Percentiles rank a stretch among this genome's conserved stretches.
These are phyloP conservation scores for Macquaria australasica DNA, from an alignment of 2,113 vertebrate species.

Conservation along the genomic window DNA sequence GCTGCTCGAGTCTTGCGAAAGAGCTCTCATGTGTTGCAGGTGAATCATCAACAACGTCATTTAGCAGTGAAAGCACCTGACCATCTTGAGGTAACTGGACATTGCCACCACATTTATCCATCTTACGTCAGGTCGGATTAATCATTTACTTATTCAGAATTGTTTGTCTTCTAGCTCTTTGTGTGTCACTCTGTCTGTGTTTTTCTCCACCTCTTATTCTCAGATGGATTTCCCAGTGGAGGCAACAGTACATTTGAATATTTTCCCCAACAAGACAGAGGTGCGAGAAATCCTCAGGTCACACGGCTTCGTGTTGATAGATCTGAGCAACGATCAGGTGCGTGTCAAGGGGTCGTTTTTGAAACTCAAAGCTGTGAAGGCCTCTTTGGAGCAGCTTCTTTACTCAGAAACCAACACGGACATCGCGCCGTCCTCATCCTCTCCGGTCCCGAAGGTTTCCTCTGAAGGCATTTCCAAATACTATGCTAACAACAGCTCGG, in stretches of 20 bases:
- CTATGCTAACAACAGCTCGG: background rate
- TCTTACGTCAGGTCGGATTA: background rate
- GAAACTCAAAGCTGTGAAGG: conserved; percentile 56
- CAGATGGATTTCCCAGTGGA: conserved; percentile 79
- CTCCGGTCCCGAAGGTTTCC: background rate
- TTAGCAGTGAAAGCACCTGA: conserved; percentile 45
- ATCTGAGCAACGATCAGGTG: background rate
- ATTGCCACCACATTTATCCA: too few species aligned
- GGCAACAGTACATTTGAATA: conserved; percentile 52
- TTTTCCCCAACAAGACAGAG: conserved; percentile 22
- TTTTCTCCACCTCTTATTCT: background rate
- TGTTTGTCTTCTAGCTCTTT: background rate
- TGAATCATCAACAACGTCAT: conserved; percentile 39
- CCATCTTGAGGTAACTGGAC: conserved; percentile 45
- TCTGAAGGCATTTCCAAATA: conserved; percentile 33
- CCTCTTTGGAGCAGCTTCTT: conserved; percentile 51
- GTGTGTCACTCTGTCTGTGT: background rate
- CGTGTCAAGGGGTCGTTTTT: conserved; percentile 73
- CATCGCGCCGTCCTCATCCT: background rate
- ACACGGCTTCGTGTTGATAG: conserved; percentile 40
- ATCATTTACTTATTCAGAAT: background rate
- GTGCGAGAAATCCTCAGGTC: conserved; percentile 40
- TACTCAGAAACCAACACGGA: background rate
- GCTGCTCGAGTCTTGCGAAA: conserved; percentile 53
- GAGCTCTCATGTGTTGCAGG: conserved; percentile 37